phyloP scores from a whole-genome alignment of 2,797 vertebrate species.

The Esox lucius region DNA sequence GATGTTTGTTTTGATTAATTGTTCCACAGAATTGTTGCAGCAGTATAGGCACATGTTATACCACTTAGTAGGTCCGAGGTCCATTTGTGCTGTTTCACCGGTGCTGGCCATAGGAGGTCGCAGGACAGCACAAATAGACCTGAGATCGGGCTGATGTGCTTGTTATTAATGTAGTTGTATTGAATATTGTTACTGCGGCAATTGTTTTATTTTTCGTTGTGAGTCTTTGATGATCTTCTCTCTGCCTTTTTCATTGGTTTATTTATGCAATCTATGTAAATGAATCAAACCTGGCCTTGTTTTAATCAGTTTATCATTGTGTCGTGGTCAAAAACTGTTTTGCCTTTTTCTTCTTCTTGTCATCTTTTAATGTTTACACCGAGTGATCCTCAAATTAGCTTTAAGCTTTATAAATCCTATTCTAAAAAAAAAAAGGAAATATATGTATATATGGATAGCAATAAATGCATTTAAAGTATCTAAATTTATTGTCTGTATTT shows the following conservation, averaged over 20 bases:
- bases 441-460: conserved; percentile 66
- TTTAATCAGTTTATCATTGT: conserved; percentile 39
- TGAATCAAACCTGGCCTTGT: conserved; percentile 24
- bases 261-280: conserved; percentile 6
- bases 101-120: not conserved
- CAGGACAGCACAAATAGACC: not conserved
- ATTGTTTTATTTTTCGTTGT: conserved; percentile 31
- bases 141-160: conserved; percentile 20
- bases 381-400: conserved; percentile 41
- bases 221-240: conserved; percentile 17
- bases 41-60: not conserved
- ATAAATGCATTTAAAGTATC: conserved; percentile 58
- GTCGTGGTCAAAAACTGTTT: conserved; percentile 23
- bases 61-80: not conserved
- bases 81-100: not conserved
- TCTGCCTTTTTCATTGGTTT: conserved; percentile 24
- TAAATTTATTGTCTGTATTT: conserved; percentile 19
- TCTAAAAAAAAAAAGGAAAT: conserved; percentile 32
- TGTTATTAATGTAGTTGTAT: conserved; percentile 12
- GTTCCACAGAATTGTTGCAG: conserved; percentile 21
- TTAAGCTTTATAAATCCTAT: conserved; percentile 45
- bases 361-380: conserved; percentile 41
- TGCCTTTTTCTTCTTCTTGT: conserved; percentile 28
- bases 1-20: conserved; percentile 18
- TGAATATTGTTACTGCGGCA: conserved; percentile 40